A percentile compares a stretch with the other conserved stretches of the same genome.
Evolutionary conservation across 2,797 vertebrate species (phyloP).

Genomic region (Takifugu rubripes): DNA sequence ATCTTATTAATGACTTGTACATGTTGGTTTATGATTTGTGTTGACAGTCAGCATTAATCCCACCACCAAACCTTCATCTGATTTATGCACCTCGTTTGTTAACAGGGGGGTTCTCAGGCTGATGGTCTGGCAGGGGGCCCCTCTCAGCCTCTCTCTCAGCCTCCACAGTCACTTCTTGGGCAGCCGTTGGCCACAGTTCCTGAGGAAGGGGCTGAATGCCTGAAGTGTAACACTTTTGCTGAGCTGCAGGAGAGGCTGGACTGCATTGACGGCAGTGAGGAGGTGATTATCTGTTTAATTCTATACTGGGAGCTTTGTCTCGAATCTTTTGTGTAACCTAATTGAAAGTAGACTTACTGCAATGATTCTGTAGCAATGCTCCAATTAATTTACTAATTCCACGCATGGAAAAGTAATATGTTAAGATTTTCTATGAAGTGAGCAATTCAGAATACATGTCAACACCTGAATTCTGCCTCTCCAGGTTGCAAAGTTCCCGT

Average conservation of each 20-base stretch:
- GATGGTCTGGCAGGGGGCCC: slow-evolving; percentile 45
- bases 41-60: no score
- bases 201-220: slow-evolving; percentile 79
- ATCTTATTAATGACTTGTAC: no score
- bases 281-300: slow-evolving; percentile 53
- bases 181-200: slow-evolving; percentile 72
- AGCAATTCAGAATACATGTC: background rate
- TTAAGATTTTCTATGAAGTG: background rate
- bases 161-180: slow-evolving; percentile 62
- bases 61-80: background rate
- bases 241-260: slow-evolving; percentile 95
- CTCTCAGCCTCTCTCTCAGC: slow-evolving; percentile 42
- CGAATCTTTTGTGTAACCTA: slow-evolving; percentile 1
- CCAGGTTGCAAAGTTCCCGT: slow-evolving; percentile 83
- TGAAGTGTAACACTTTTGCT: slow-evolving; percentile 98
- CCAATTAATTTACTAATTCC: slow-evolving; percentile 3
- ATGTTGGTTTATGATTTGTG: no score
- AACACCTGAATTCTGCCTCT: slow-evolving; percentile 7
- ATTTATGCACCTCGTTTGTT: slow-evolving; percentile 8
- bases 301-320: background rate
- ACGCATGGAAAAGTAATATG: background rate
- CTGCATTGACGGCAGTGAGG: slow-evolving; percentile 97
- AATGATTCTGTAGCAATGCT: slow-evolving; percentile 9
- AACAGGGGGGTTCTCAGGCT: slow-evolving; percentile 47
- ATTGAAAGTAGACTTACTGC: no score